Evolutionary conservation across 2,888 invertebrate genomes (phyloP).

Genomic region (Eudasyphora cyanicolor): DNA sequence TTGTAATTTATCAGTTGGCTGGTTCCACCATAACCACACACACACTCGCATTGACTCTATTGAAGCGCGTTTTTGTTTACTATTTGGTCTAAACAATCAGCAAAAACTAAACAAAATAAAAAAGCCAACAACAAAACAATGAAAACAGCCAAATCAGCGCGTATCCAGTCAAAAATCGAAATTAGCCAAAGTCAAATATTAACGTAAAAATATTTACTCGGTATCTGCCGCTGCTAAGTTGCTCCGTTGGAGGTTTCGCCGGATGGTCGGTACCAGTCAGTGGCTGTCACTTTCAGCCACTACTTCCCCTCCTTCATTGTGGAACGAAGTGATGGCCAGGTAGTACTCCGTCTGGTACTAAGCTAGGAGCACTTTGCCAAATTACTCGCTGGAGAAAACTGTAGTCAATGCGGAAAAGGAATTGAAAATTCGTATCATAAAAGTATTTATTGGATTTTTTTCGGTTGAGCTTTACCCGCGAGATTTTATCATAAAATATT

Average conservation of each 20-base stretch:
- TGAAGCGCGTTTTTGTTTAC: not conserved
- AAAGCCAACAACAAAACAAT: conserved; percentile 18
- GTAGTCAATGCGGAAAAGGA: conserved; percentile 23
- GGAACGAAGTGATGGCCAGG: not conserved
- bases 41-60: not conserved
- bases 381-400: conserved; percentile 45
- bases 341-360: conserved; percentile 36
- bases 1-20: conserved; percentile 53
- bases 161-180: conserved; percentile 36
- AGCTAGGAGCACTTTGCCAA: conserved; percentile 58
- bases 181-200: conserved; percentile 61
- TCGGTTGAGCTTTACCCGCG: conserved; percentile 20
- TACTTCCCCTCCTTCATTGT: not conserved
- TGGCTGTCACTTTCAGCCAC: conserved; percentile 55
- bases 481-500: conserved; percentile 47
- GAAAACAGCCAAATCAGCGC: conserved; percentile 42
- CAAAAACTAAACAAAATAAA: not conserved
- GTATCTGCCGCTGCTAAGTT: conserved; percentile 28
- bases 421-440: conserved; percentile 46
- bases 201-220: conserved; percentile 45
- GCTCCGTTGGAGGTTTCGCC: conserved; percentile 7
- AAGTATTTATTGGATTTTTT: conserved; percentile 54
- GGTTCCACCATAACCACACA: conserved; percentile 39
- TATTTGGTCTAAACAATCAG: conserved; percentile 17
- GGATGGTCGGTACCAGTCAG: conserved; percentile 56